phyloP scores from a whole-genome alignment of 2,113 vertebrate species.

The Gracilinanus agilis region DNA sequence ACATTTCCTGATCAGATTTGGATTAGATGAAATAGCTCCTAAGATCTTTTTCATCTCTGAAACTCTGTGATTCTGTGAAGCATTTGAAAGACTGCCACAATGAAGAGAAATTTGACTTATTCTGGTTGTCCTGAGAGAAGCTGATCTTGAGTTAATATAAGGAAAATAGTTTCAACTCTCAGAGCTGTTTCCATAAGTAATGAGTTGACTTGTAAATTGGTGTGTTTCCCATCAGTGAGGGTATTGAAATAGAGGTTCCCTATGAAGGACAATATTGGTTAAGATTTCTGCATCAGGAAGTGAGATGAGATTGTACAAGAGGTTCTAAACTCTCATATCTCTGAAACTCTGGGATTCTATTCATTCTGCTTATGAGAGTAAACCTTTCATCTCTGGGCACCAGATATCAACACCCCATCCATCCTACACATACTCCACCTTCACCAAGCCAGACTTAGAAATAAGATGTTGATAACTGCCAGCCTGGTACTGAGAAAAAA shows the following conservation, averaged over 20 bases:
- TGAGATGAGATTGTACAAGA: neutral
- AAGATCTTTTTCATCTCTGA: neutral
- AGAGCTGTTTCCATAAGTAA: neutral
- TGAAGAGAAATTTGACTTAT: neutral
- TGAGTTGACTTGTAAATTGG: neutral
- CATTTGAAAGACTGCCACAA: neutral
- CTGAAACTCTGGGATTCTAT: neutral
- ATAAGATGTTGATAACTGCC: neutral
- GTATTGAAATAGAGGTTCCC: neutral
- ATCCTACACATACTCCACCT: neutral
- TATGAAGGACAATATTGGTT: neutral
- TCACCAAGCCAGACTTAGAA: neutral
- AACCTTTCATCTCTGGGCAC: neutral
- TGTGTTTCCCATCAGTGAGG: neutral
- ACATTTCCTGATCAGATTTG: neutral
- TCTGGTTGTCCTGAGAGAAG: neutral
- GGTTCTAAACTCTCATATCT: neutral
- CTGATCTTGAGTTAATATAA: neutral
- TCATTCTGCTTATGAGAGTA: neutral
- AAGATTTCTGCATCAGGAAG: neutral
- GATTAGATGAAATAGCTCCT: neutral
- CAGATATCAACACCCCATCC: neutral
- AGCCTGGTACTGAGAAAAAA: neutral
- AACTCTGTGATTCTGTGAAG: neutral
- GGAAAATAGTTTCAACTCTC: neutral